These are phyloP conservation scores for Drosophila micromelanica DNA, from an alignment of 1,140 invertebrate genomes.

Conservation along the genomic window DNA sequence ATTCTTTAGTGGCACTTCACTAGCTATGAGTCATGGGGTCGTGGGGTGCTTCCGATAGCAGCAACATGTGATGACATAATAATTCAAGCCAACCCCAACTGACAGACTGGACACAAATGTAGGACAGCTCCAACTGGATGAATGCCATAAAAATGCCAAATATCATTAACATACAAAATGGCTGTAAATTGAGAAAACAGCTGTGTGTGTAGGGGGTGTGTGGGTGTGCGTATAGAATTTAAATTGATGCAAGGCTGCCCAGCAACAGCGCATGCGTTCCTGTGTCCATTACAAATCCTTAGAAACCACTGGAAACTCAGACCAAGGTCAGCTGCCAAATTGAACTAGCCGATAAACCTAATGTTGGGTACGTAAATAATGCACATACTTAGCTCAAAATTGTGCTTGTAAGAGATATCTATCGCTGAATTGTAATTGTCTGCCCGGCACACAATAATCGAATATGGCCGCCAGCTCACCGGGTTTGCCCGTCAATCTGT, in stretches of 20 bases:
- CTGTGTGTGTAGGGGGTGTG: conserved; percentile 20
- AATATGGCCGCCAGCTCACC: conserved; percentile 21
- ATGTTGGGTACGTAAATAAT: conserved; percentile 50
- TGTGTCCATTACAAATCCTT: background rate
- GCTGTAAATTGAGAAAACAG: conserved; percentile 16
- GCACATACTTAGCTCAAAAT: conserved; percentile 18
- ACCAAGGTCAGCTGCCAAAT: conserved; percentile 26
- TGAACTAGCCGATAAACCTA: conserved; percentile 17
- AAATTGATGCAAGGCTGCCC: conserved; percentile 31
- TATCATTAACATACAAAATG: conserved; percentile 68
- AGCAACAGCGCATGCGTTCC: conserved; percentile 11
- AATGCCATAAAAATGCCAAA: conserved; percentile 43
- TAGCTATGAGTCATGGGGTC: conserved; percentile 25
- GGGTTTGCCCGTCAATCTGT: background rate
- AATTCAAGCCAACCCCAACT: conserved; percentile 4
- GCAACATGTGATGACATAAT: conserved; percentile 66
- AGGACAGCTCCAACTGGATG: conserved; percentile 30
- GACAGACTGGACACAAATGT: conserved; percentile 1
- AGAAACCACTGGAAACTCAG: background rate
- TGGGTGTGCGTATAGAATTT: conserved; percentile 27
- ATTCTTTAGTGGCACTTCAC: conserved; percentile 2
- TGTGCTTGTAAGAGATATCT: conserved; percentile 46
- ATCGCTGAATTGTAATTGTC: conserved; percentile 32
- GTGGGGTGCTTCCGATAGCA: conserved; percentile 28
- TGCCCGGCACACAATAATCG: conserved; percentile 20